Conservation (phyloP, 2,797 vertebrate genomes). For the Arnoldichthys spilopterus region DNA sequence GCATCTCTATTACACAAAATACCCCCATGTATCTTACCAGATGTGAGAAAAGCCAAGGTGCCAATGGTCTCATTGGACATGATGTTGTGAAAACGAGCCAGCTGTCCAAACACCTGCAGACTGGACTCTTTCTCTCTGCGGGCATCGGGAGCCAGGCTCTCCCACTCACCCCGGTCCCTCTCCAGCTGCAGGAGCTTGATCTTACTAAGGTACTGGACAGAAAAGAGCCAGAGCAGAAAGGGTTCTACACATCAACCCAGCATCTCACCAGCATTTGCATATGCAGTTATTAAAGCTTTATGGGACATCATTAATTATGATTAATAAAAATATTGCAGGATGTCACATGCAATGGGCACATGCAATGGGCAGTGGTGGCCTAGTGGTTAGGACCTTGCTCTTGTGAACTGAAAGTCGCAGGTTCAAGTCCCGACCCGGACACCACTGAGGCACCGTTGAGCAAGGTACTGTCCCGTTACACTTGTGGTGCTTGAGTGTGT, state of each 20-base stretch:
- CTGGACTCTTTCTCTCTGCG: slow-evolving; percentile 94
- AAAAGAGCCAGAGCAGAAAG: slow-evolving; percentile 15
- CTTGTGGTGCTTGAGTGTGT: no score
- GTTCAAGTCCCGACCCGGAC: no score
- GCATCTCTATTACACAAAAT: slow-evolving; percentile 14
- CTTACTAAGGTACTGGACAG: slow-evolving; percentile 93
- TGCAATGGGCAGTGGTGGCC: no score
- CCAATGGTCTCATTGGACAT: slow-evolving; percentile 99
- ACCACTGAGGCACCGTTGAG: no score
- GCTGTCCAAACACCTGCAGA: slow-evolving; percentile 96
- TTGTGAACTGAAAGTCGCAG: no score
- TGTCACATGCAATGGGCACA: background rate
- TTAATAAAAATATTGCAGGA: background rate
- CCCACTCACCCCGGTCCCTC: slow-evolving; percentile 93
- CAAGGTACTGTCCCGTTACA: no score
- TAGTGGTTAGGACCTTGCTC: no score
- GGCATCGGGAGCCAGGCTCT: slow-evolving; percentile 85
- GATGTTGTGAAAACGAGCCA: slow-evolving; percentile 98
- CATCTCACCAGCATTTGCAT: slow-evolving; percentile 6
- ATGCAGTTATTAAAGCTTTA: no score
- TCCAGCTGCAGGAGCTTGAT: slow-evolving; percentile 98
- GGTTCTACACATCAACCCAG: background rate
- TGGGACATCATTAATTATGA: background rate
- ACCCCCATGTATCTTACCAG: slow-evolving; percentile 78
- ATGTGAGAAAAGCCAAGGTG: slow-evolving; percentile 95